Percentiles rank a stretch among this genome's conserved stretches.
Evolutionary conservation across 2,888 invertebrate species (phyloP).

Genomic region (Sinohyriopsis cumingii): DNA sequence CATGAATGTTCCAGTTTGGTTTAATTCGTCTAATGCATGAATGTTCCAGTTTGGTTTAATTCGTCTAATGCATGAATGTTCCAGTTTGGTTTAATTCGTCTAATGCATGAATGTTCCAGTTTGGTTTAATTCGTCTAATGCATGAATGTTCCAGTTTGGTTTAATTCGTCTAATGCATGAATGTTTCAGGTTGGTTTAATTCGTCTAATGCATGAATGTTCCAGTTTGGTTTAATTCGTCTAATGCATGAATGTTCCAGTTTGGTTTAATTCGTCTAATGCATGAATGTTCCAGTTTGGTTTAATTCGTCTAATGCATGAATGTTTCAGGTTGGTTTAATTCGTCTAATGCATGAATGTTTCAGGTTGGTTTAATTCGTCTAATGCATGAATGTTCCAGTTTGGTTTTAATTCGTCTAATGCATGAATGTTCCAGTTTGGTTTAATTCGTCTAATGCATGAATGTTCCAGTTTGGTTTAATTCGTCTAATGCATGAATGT

Average conservation of each 20-base stretch:
- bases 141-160: constrained; percentile 36
- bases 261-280: no score
- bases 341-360: background rate
- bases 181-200: no score
- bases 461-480: no score
- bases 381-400: no score
- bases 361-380: constrained; percentile 51
- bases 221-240: constrained; percentile 51
- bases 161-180: constrained; percentile 31
- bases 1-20: constrained; percentile 36
- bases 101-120: no score
- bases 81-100: constrained; percentile 51
- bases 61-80: background rate
- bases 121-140: no score
- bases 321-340: no score
- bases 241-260: no score
- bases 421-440: constrained; percentile 36
- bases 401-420: no score
- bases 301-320: constrained; percentile 31
- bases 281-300: constrained; percentile 36
- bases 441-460: constrained; percentile 30
- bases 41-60: no score
- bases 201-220: background rate
- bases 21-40: constrained; percentile 31
- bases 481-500: background rate